A percentile compares a stretch with the other conserved stretches of the same genome.
These are phyloP conservation scores for Stramonita haemastoma DNA, from an alignment of 2,888 invertebrate species.

Conservation along the genomic window DNA sequence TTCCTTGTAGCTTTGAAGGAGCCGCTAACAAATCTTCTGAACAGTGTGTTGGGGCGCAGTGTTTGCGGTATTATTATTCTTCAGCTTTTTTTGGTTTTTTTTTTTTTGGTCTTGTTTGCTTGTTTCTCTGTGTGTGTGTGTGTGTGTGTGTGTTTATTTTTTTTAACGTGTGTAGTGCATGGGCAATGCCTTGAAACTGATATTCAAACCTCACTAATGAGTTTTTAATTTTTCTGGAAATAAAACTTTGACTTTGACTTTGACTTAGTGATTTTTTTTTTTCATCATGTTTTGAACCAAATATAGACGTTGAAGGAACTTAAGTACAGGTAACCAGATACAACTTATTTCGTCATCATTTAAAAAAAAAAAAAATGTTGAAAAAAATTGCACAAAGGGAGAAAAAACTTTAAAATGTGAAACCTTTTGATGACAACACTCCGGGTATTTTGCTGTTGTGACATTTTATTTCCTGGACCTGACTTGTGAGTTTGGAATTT, in stretches of 20 bases:
- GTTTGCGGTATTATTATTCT: slow-evolving; percentile 18
- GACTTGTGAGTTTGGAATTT: too few relatives aligned
- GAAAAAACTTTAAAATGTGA: too few relatives aligned
- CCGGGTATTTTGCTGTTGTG: too few relatives aligned
- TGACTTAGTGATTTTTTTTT: not conserved
- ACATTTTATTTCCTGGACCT: too few relatives aligned
- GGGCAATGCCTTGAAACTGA: not conserved
- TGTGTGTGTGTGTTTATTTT: slow-evolving; percentile 3
- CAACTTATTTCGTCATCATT: too few relatives aligned
- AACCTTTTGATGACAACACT: too few relatives aligned
- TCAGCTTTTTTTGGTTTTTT: not conserved
- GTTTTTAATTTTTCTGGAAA: too few relatives aligned
- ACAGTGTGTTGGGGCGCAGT: slow-evolving; percentile 13
- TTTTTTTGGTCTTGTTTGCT: not conserved
- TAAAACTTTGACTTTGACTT: not conserved
- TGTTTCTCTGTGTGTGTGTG: not conserved
- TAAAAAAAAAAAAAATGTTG: too few relatives aligned
- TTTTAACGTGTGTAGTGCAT: not conserved
- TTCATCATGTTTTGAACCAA: too few relatives aligned
- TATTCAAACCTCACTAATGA: not conserved
- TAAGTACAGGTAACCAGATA: too few relatives aligned
- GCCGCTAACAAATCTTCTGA: slow-evolving; percentile 15
- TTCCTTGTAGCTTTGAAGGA: not conserved
- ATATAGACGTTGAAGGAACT: too few relatives aligned
- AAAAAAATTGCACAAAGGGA: too few relatives aligned